Conservation (phyloP, 2,888 invertebrate genomes). For the Himalopsyche anomala region DNA sequence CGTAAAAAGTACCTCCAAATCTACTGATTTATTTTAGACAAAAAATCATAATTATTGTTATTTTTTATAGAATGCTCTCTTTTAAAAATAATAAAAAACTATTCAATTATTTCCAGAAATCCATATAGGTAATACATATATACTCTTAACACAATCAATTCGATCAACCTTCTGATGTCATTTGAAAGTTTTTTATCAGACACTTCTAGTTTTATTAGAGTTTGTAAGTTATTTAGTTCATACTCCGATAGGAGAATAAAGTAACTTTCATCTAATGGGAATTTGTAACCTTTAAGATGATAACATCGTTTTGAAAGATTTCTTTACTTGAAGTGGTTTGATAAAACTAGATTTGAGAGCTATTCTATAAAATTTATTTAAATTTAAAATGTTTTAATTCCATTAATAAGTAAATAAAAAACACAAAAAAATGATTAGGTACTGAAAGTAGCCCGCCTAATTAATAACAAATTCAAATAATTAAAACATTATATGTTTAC, state of each 20-base stretch:
- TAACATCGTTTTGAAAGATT: constrained; percentile 17
- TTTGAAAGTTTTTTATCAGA: constrained; percentile 2
- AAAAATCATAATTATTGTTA: too few relatives aligned
- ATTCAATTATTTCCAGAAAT: not conserved
- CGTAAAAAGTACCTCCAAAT: too few relatives aligned
- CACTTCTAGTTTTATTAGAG: constrained; percentile 41
- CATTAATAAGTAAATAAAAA: too few relatives aligned
- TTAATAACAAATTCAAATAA: too few relatives aligned
- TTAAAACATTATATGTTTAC: too few relatives aligned
- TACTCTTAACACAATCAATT: not conserved
- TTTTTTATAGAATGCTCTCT: too few relatives aligned
- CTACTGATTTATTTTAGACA: too few relatives aligned
- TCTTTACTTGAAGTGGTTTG: not conserved
- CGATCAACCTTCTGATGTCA: constrained; percentile 7
- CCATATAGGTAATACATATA: not conserved
- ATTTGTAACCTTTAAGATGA: constrained; percentile 16
- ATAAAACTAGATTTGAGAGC: not conserved
- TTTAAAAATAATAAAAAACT: too few relatives aligned
- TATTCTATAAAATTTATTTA: too few relatives aligned
- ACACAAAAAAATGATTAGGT: too few relatives aligned
- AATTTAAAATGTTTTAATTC: too few relatives aligned
- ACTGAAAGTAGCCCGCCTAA: too few relatives aligned
- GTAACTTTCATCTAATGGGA: constrained; percentile 34
- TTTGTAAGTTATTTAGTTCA: constrained; percentile 23
- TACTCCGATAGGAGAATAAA: not conserved